A percentile compares a stretch with the other conserved stretches of the same genome.
Conservation (phyloP, 2,888 invertebrate species). For the Adelphocoris suturalis region DNA sequence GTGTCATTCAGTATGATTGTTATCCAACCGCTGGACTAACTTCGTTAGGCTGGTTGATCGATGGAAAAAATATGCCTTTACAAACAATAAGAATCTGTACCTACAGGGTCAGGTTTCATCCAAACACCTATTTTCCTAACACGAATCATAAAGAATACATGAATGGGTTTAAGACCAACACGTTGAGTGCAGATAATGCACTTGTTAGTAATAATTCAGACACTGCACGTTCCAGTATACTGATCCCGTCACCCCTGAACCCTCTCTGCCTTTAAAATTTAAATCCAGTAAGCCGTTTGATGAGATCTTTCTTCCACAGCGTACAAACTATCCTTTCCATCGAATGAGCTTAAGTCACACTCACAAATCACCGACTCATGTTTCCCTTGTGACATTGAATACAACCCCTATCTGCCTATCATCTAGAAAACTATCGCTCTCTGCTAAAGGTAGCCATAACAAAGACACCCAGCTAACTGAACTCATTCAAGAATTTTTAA, state of each 20-base stretch:
- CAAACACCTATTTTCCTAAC: background rate
- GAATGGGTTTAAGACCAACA: background rate
- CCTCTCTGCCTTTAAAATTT: background rate
- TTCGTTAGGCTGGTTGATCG: background rate
- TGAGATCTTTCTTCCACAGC: background rate
- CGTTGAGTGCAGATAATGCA: background rate
- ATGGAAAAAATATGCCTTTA: background rate
- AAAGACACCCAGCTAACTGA: background rate
- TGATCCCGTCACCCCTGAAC: background rate
- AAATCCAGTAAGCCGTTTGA: background rate
- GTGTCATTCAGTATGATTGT: background rate
- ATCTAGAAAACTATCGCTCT: background rate
- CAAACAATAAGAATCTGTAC: too few relatives aligned
- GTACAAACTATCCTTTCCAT: background rate
- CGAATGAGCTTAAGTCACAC: background rate
- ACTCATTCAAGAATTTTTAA: background rate
- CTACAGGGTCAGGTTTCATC: background rate
- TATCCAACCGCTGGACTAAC: constrained; percentile 19
- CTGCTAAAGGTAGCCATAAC: background rate
- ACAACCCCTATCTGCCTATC: background rate
- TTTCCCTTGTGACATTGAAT: background rate
- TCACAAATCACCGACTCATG: background rate
- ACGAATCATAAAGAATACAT: background rate
- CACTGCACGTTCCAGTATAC: background rate
- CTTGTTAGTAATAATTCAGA: background rate